Conservation (phyloP, 2,797 vertebrate species). For the Lacerta bilineata region DNA sequence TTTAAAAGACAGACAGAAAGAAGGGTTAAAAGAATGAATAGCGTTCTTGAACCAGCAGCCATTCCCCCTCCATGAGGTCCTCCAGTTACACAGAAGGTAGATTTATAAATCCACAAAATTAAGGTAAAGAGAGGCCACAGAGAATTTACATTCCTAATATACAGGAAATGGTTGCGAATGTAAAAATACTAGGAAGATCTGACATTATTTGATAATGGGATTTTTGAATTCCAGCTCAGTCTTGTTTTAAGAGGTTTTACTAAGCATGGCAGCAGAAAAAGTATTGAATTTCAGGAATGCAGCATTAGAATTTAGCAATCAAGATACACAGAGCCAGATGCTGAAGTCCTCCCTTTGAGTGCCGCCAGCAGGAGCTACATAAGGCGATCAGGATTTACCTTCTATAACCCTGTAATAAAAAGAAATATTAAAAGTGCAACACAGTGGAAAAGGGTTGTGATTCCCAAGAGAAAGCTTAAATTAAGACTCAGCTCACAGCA, state of each 20-base stretch:
- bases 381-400: constrained; percentile 29
- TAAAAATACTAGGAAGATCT: neutral
- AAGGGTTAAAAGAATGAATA: neutral
- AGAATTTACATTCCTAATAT: constrained; percentile 19
- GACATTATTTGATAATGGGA: constrained; percentile 22
- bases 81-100: constrained; percentile 10
- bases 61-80: neutral
- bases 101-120: constrained; percentile 35
- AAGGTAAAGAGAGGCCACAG: neutral
- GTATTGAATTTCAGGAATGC: constrained; percentile 31
- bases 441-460: neutral
- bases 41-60: neutral
- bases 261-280: constrained; percentile 16
- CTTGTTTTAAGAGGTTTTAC: constrained; percentile 32
- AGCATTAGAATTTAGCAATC: constrained; percentile 21
- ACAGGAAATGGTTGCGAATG: neutral
- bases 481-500: neutral
- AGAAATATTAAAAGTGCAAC: constrained; percentile 14
- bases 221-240: constrained; percentile 18
- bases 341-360: constrained; percentile 31
- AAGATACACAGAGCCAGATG: constrained; percentile 13
- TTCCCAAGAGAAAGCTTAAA: constrained; percentile 28
- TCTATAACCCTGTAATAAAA: constrained; percentile 29
- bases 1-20: neutral
- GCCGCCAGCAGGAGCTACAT: constrained; percentile 17